Conservation (phyloP, 2,888 invertebrate genomes). For the Drosophila neotestacea region DNA sequence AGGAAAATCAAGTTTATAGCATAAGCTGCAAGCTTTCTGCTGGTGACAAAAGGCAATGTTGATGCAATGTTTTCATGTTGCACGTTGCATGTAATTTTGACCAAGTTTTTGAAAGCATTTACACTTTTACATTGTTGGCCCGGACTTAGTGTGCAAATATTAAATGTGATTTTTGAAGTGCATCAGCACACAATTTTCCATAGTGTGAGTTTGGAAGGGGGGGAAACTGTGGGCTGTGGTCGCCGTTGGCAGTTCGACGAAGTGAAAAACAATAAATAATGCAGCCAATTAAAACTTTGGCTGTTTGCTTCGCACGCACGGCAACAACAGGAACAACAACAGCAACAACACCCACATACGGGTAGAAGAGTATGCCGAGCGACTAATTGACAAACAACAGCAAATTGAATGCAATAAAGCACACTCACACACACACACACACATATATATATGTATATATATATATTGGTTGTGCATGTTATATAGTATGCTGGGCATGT, state of each 20-base stretch:
- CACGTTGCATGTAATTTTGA: constrained; percentile 44
- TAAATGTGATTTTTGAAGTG: constrained; percentile 65
- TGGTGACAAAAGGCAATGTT: background rate
- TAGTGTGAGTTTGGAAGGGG: background rate
- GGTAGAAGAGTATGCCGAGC: constrained; percentile 35
- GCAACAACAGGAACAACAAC: constrained; percentile 31
- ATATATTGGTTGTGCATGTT: background rate
- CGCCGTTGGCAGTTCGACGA: constrained; percentile 66
- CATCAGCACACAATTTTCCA: constrained; percentile 20
- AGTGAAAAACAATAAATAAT: constrained; percentile 81
- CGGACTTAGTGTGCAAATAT: constrained; percentile 51
- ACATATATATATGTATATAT: background rate
- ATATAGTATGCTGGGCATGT: constrained; percentile 65
- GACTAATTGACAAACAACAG: constrained; percentile 79
- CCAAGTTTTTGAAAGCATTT: constrained; percentile 43
- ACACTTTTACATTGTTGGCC: constrained; percentile 5
- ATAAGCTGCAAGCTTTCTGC: no score
- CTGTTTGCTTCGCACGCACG: constrained; percentile 68
- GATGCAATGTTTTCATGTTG: background rate
- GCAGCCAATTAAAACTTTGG: constrained; percentile 80
- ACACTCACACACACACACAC: constrained; percentile 36
- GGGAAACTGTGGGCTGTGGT: constrained; percentile 48
- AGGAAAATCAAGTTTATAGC: no score
- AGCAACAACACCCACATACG: constrained; percentile 40
- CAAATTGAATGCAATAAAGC: constrained; percentile 78